Percentiles rank a stretch among this genome's conserved stretches.
Conservation (phyloP, 2,888 invertebrate genomes). For the Branchipolynoe longqiensis region DNA sequence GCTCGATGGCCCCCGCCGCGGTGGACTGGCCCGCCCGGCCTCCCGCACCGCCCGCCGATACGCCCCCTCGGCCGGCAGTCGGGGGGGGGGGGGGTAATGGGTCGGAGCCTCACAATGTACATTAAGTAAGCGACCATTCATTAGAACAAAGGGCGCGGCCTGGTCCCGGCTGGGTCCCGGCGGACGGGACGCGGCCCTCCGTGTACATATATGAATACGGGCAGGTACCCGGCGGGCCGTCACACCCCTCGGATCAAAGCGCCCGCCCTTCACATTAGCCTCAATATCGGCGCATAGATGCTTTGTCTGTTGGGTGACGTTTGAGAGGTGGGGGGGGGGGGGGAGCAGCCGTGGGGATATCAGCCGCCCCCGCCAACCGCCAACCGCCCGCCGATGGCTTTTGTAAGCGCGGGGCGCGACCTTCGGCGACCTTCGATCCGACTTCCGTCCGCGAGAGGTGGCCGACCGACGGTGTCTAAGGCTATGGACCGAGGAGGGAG, state of each 20-base stretch:
- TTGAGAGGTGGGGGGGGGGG: neutral
- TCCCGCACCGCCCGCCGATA: constrained; percentile 4
- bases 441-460: constrained; percentile 4
- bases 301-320: constrained; percentile 51
- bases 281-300: constrained; percentile 35
- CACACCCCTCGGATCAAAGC: constrained; percentile 38
- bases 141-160: constrained; percentile 45
- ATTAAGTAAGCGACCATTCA: constrained; percentile 54
- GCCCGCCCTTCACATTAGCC: constrained; percentile 18
- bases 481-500: neutral
- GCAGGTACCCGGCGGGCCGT: constrained; percentile 33
- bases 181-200: constrained; percentile 3
- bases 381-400: constrained; percentile 26
- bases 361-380: neutral
- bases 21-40: neutral
- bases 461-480: neutral
- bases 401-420: constrained; percentile 32
- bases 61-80: no score
- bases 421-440: constrained; percentile 25
- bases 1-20: neutral
- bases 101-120: constrained; percentile 39
- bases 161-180: neutral
- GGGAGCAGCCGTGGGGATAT: no score
- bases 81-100: no score
- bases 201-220: constrained; percentile 57